phyloP scores from a whole-genome alignment of 2,888 invertebrate genomes.

The Ophion ellenae region DNA sequence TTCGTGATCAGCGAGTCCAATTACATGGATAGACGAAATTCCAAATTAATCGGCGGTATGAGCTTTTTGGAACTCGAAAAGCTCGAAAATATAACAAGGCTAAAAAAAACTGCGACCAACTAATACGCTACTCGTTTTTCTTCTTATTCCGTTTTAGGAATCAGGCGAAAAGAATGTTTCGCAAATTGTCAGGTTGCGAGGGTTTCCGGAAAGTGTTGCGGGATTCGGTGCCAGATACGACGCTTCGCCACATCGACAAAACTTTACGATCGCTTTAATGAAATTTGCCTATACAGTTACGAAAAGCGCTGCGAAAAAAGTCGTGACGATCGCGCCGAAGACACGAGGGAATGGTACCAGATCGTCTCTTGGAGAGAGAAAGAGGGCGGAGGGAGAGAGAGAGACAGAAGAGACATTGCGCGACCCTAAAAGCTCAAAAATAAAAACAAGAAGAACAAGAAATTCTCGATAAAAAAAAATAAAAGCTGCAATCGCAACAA shows the following conservation, averaged over 20 bases:
- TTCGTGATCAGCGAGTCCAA: too few species aligned
- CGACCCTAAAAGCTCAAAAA: slow-evolving; percentile 58
- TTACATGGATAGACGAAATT: too few species aligned
- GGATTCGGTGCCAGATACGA: slow-evolving; percentile 92
- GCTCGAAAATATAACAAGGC: too few species aligned
- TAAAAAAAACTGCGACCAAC: not conserved
- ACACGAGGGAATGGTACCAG: not conserved
- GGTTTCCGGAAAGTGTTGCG: slow-evolving; percentile 91
- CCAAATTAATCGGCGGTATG: too few species aligned
- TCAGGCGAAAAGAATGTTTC: slow-evolving; percentile 92
- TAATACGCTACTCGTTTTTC: not conserved
- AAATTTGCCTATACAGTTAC: not conserved
- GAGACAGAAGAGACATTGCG: slow-evolving; percentile 9
- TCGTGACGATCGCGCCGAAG: not conserved
- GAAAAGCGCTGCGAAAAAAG: not conserved
- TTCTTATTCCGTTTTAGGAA: slow-evolving; percentile 83
- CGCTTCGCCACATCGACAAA: slow-evolving; percentile 93
- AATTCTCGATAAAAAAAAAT: slow-evolving; percentile 4
- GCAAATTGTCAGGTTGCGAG: slow-evolving; percentile 89
- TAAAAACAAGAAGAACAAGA: slow-evolving; percentile 35
- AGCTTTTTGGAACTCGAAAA: not conserved
- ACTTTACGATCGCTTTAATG: slow-evolving; percentile 87
- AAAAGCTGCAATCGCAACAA: slow-evolving; percentile 68
- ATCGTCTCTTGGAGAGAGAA: not conserved
- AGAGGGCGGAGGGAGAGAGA: not conserved